phyloP scores from a whole-genome alignment of 2,888 invertebrate genomes.

The Melanostoma scalare region DNA sequence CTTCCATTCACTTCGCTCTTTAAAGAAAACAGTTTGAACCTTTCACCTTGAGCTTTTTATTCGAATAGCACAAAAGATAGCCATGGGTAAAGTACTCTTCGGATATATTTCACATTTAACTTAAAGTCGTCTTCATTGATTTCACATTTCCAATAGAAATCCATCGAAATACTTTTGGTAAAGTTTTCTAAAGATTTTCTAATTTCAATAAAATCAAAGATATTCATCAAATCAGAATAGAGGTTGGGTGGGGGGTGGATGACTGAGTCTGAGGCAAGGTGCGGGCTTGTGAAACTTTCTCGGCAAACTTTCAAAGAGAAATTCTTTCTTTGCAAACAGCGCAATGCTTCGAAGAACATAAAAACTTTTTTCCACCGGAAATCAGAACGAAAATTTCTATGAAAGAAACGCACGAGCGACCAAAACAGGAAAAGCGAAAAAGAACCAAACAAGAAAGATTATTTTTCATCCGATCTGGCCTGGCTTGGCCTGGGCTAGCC shows the following conservation, averaged over 20 bases:
- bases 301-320: slow-evolving; percentile 58
- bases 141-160: slow-evolving; percentile 63
- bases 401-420: slow-evolving; percentile 68
- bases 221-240: slow-evolving; percentile 70
- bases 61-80: no score
- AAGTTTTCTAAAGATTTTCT: slow-evolving; percentile 66
- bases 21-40: no score
- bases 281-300: slow-evolving; percentile 54
- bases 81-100: background rate
- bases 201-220: slow-evolving; percentile 74
- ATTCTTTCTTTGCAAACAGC: slow-evolving; percentile 60
- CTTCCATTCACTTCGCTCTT: no score
- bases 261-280: slow-evolving; percentile 17
- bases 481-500: slow-evolving; percentile 6
- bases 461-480: slow-evolving; percentile 38
- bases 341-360: slow-evolving; percentile 63
- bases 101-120: slow-evolving; percentile 6
- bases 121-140: slow-evolving; percentile 33
- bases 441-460: slow-evolving; percentile 40
- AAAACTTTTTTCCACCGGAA: slow-evolving; percentile 70
- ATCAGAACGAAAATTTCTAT: slow-evolving; percentile 65
- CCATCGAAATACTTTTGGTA: slow-evolving; percentile 69
- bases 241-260: background rate
- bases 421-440: slow-evolving; percentile 10
- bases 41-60: no score